Conservation (phyloP, 2,888 invertebrate species). For the Tinea pellionella region DNA sequence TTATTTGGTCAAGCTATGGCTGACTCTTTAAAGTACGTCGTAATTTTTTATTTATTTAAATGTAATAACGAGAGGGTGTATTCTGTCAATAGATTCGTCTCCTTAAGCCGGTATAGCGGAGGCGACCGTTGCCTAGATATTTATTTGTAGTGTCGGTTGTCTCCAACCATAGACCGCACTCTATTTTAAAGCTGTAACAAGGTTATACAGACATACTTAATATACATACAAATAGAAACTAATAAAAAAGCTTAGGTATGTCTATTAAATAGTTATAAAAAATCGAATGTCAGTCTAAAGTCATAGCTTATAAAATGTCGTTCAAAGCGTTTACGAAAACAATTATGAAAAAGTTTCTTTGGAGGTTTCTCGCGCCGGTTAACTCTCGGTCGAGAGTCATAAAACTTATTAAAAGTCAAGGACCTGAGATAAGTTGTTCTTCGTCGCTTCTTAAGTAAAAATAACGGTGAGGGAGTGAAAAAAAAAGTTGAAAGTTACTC, state of each 20-base stretch:
- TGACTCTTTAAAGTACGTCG: slow-evolving; percentile 16
- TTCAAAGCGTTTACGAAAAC: slow-evolving; percentile 39
- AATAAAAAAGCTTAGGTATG: too few relatives aligned
- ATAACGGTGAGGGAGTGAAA: slow-evolving; percentile 52
- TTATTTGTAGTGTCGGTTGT: too few relatives aligned
- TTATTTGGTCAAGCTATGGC: slow-evolving; percentile 40
- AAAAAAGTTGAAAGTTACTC: slow-evolving; percentile 50
- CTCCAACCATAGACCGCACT: too few relatives aligned
- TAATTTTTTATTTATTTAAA: background rate
- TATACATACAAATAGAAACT: too few relatives aligned
- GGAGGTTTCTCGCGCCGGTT: slow-evolving; percentile 61
- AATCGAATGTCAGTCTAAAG: background rate
- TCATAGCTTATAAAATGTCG: background rate
- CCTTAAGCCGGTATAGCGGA: too few relatives aligned
- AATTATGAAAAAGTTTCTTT: slow-evolving; percentile 67
- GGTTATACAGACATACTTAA: too few relatives aligned
- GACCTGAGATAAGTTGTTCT: slow-evolving; percentile 67
- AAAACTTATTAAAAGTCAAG: slow-evolving; percentile 70
- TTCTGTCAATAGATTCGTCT: too few relatives aligned
- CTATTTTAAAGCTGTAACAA: too few relatives aligned
- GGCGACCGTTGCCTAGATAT: too few relatives aligned
- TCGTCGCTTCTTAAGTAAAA: slow-evolving; percentile 59
- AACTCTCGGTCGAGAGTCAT: slow-evolving; percentile 66
- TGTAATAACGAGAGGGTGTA: too few relatives aligned
- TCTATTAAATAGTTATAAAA: too few relatives aligned